Evolutionary conservation across 1,140 invertebrate genomes (phyloP), one percentile per base, ranked within the genome.

Genomic region (Drosophila tsacasi): DNA sequence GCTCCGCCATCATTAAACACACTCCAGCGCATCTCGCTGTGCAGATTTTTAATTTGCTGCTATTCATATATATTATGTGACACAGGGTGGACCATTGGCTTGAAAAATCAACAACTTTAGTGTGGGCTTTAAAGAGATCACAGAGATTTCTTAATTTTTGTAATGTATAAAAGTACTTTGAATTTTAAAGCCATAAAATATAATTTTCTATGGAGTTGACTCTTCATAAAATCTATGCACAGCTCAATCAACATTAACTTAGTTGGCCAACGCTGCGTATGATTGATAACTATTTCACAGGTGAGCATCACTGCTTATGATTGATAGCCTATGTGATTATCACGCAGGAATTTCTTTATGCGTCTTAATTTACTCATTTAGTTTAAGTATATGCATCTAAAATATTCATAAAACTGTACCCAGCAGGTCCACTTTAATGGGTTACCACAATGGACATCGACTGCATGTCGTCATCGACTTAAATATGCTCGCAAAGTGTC

Each of bases 1-100:
- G 47, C 30, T 52, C 35, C 50, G 35, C 50, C 55, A 47, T 64
- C 77, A 80, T 74, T 84, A 79, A 67, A 65, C 39, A 72, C 76
- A 69, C 62, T 46, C 76, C 69, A 77, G 49, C 71, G 68, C 46
- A 54, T 40, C 44, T 42, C 42, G 49, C 47, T 42, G 42, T 50
- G 27, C 66, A 44, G 68, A 64, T 64, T 79, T 76, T 63, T 64
- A 58, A 76, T 64, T 76, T 54, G 25, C 64, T 47, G 67, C 67
- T 57, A 57, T 57, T 71, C 68, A 58, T 37, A 58, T 54, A 13
- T 55, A 67, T 35, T 46, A 68, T 47, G 39, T 68, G 42, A 1
- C 15, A 15, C 1, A 71, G 68, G 40, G 68, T 68, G 62, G 39
- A 52, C 67, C 63, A 8, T 3, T 23, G 8, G 9, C 21, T 37